Percentiles rank a stretch among this genome's conserved stretches.
These are phyloP conservation scores for Anagyrus pseudococci DNA, from an alignment of 2,888 invertebrate genomes.

Conservation along the genomic window DNA sequence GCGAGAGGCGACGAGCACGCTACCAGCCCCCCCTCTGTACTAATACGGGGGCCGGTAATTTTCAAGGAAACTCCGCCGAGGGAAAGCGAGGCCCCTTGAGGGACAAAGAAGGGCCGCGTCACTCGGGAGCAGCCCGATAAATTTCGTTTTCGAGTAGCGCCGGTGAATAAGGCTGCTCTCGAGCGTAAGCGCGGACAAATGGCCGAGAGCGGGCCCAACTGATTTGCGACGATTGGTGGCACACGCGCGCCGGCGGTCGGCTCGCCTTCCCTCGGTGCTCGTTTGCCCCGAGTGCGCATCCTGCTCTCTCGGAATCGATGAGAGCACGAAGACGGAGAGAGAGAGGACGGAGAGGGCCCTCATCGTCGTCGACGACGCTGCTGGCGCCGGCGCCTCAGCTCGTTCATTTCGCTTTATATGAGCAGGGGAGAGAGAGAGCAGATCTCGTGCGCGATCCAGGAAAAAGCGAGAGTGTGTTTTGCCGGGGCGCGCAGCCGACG, in stretches of 20 bases:
- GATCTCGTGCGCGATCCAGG: no score
- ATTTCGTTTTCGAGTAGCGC: constrained; percentile 29
- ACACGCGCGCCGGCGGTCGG: not conserved
- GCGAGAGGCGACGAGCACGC: not conserved
- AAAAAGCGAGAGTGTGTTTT: not conserved
- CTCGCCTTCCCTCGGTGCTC: constrained; percentile 12
- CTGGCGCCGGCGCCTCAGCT: no score
- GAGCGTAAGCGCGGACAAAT: not conserved
- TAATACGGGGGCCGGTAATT: constrained; percentile 31
- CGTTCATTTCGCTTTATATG: no score
- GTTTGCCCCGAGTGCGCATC: not conserved
- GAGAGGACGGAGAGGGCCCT: no score
- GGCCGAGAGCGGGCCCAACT: constrained; percentile 19
- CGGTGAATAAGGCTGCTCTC: no score
- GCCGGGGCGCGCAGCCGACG: not conserved
- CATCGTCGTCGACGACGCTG: no score
- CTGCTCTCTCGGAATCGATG: not conserved
- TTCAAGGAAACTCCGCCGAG: constrained; percentile 19
- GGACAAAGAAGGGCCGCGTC: constrained; percentile 1
- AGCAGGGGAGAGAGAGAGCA: not conserved
- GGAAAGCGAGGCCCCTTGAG: constrained; percentile 8
- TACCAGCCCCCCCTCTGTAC: constrained; percentile 27
- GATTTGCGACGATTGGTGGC: constrained; percentile 33
- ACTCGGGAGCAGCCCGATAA: constrained; percentile 27
- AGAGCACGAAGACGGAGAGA: constrained; percentile 1